Evolutionary conservation across 2,888 invertebrate genomes (phyloP), one percentile per base, ranked within the genome.

Genomic region (Rutpela maculata): DNA sequence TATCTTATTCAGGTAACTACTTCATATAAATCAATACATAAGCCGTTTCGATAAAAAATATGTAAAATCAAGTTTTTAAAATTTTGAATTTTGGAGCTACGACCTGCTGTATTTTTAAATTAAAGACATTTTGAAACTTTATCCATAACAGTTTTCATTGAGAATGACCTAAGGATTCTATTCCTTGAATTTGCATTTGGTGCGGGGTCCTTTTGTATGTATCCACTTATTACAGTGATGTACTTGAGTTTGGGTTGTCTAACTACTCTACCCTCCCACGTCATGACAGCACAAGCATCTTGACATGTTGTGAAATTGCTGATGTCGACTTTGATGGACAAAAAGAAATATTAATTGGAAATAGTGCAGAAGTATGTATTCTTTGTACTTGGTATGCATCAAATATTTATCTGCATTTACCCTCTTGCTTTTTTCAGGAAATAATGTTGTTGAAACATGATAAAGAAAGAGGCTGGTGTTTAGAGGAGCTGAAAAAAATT

Each of bases 251-350:
- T 81, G 91, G 91, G 18, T 87, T 93, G 79, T 89, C 88, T 62
- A 88, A 89, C 56, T 91, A 90, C 78, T 84, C 88, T 12, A 88
- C 88, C 19, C 86, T 93, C 59, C 88, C 89, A 43, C 88, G 90
- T 59, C 93, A 92, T 82, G 92, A 93, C 81, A 88, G 89, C 57
- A 92, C 90, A 80, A 94, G 93, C 85, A 91, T 92, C 77, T 91
- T 93, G 55, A 88, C 93, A n/a, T 93, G 93, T 82, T 91, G 92
- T 43, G 92, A 92, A 85, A 90, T 93, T 12, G 92, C 92, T 7
- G 95, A 95, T 87, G 90, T 95, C 69, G 93, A 95, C 88, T 93
- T 95, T 90, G 95, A 95, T 88, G 93, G 94, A 0, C 88, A 90
- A 74, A 92, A 93, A 84, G 95, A 95, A 90, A 92, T 95, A 75